A percentile compares a stretch with the other conserved stretches of the same genome.
Evolutionary conservation across 2,797 vertebrate species (phyloP).

Genomic region (Austrolebias charrua): DNA sequence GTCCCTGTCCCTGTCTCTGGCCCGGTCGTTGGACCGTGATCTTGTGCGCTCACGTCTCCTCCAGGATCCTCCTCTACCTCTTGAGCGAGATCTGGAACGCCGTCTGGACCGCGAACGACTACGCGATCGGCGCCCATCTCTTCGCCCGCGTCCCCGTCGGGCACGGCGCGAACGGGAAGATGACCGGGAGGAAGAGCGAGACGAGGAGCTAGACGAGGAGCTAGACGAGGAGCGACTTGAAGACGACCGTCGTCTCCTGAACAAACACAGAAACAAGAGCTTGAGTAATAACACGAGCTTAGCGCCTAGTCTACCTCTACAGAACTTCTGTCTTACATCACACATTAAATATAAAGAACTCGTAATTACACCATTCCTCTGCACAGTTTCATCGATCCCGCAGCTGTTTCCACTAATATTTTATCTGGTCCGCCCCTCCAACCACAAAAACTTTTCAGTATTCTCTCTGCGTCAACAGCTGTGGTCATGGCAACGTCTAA

Average conservation of each 20-base stretch:
- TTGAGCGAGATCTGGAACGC: slow-evolving; percentile 74
- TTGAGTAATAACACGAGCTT: slow-evolving; percentile 44
- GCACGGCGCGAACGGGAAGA: slow-evolving; percentile 85
- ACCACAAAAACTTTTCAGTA: slow-evolving; percentile 50
- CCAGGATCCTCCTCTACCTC: slow-evolving; percentile 72
- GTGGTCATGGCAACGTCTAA: slow-evolving; percentile 55
- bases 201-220: slow-evolving; percentile 82
- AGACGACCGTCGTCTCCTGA: slow-evolving; percentile 83
- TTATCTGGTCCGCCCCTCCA: slow-evolving; percentile 37
- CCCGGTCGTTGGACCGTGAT: slow-evolving; percentile 80
- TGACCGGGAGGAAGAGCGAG: slow-evolving; percentile 77
- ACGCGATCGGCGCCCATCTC: slow-evolving; percentile 79
- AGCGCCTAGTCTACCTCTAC: slow-evolving; percentile 46
- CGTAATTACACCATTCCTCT: slow-evolving; percentile 13
- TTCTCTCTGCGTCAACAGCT: slow-evolving; percentile 37
- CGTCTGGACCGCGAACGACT: slow-evolving; percentile 79
- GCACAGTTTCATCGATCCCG: slow-evolving; percentile 18
- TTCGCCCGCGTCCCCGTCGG: slow-evolving; percentile 74
- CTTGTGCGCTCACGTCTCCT: slow-evolving; percentile 77
- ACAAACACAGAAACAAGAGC: slow-evolving; percentile 52
- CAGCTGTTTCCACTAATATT: slow-evolving; percentile 9
- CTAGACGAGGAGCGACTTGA: slow-evolving; percentile 83
- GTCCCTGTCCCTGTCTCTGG: slow-evolving; percentile 62
- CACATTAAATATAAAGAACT: background rate
- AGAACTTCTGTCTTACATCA: slow-evolving; percentile 11